A percentile compares a stretch with the other conserved stretches of the same genome.
Conservation (phyloP, 1,140 invertebrate species). For the Bradysia coprophila region DNA sequence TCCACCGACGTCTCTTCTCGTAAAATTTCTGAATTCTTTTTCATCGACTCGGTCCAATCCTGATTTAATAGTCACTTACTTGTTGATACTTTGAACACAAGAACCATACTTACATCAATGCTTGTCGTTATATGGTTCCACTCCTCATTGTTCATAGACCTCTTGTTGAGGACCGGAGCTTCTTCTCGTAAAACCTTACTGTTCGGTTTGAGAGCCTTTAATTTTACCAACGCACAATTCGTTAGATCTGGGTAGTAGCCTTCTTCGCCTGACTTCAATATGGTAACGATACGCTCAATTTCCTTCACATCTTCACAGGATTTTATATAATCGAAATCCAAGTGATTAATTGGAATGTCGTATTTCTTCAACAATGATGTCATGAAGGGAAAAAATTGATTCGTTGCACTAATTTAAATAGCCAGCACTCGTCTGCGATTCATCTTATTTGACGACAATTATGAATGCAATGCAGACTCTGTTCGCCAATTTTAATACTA, state of each 20-base stretch:
- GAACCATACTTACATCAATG: slow-evolving; percentile 11
- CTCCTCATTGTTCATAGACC: slow-evolving; percentile 17
- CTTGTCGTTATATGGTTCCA: slow-evolving; percentile 24
- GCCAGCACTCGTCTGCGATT: too few species aligned
- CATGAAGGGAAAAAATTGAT: too few species aligned
- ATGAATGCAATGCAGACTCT: too few species aligned
- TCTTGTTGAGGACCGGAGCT: slow-evolving; percentile 6
- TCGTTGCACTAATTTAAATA: too few species aligned
- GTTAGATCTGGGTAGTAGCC: slow-evolving; percentile 39
- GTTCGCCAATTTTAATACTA: too few species aligned
- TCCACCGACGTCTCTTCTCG: slow-evolving; percentile 10
- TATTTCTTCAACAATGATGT: slow-evolving; percentile 30
- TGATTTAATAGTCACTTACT: slow-evolving; percentile 6
- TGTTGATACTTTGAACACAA: slow-evolving; percentile 7
- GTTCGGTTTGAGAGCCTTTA: slow-evolving; percentile 29
- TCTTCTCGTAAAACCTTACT: slow-evolving; percentile 29
- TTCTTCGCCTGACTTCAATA: slow-evolving; percentile 46
- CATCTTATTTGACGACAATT: too few species aligned
- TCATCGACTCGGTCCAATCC: slow-evolving; percentile 27
- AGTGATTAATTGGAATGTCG: slow-evolving; percentile 33
- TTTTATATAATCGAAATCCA: slow-evolving; percentile 37
- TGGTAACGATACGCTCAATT: slow-evolving; percentile 36
- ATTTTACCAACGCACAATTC: slow-evolving; percentile 29
- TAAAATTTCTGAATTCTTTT: slow-evolving; percentile 23
- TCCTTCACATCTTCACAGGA: slow-evolving; percentile 29